phyloP scores from a whole-genome alignment of 2,113 vertebrate species.

The Osmerus mordax region DNA sequence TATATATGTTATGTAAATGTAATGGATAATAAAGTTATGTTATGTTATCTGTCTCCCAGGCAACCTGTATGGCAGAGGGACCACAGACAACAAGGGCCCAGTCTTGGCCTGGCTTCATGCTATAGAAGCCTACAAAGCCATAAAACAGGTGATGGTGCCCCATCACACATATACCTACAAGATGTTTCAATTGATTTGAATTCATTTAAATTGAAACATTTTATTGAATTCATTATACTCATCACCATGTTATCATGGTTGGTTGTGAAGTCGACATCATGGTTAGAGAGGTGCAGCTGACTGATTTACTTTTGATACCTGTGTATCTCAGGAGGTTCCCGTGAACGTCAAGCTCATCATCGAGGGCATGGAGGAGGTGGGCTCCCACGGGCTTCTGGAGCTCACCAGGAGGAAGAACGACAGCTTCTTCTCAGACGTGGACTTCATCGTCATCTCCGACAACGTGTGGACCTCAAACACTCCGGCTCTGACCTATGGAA shows the following conservation, averaged over 20 bases:
- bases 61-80: conserved; percentile 75
- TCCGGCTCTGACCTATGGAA: conserved; percentile 71
- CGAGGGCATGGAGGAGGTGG: conserved; percentile 79
- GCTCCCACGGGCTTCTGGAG: conserved; percentile 69
- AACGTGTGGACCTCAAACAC: conserved; percentile 72
- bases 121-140: conserved; percentile 60
- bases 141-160: conserved; percentile 61
- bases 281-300: background rate
- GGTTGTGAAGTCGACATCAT: background rate
- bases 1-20: background rate
- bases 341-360: conserved; percentile 77
- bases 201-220: too few relatives aligned
- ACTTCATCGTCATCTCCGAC: conserved; percentile 75
- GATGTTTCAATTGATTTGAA: too few relatives aligned
- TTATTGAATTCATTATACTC: too few relatives aligned
- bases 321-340: conserved; percentile 63
- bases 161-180: background rate
- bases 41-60: conserved; percentile 50
- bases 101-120: conserved; percentile 77
- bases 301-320: background rate
- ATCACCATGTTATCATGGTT: too few relatives aligned
- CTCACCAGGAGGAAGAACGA: conserved; percentile 56
- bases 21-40: background rate
- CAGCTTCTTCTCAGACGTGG: conserved; percentile 69
- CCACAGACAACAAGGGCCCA: conserved; percentile 79